Evolutionary conservation across 2,113 vertebrate species (phyloP), one percentile per base, ranked within the genome.

Genomic region (Puma concolor): DNA sequence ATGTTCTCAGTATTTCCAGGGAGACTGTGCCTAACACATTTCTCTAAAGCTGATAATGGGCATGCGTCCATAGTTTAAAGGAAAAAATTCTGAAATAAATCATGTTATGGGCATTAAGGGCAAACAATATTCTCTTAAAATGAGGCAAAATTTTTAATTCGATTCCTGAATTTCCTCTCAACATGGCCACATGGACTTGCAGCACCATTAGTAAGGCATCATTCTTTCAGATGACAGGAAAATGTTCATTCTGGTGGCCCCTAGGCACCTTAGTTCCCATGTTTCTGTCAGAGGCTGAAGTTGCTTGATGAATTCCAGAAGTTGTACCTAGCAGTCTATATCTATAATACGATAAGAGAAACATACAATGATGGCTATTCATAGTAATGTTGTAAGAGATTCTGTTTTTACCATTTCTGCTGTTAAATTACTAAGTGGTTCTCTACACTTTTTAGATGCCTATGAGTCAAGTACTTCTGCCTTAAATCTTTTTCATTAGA

Each of bases 221-320:
- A 64, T 44, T 94, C 71, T 94, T 91, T 83, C n/a, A 63, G 54
- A 81, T 64, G 19, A 87, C 48, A 94, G 69, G 33, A 84, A 96
- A 90, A 90, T 15, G 17, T 5, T 79, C 63, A 25, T n/a, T 17
- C 36, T 92, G 3, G 54, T 72, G 23, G 19, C 5, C 12, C 15
- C 86, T 27, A 72, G 48, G 44, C 54, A 48, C 52, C 29, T 76
- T 33, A 67, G 74, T 76, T 89, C 5, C 48, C 29, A 38, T 33
- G 63, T 71, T 76, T 74, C 54, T 83, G 0, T 80, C 69, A 60
- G 60, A 96, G 15, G 13, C 14, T 96, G 66, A 83, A 84, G 33
- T 33, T 44, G 8, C 27, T 85, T 87, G 38, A 84, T 92, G 86
- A 97, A 92, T 96, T 85, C 79, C 74, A 95, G 79, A 87, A 94